phyloP scores from a whole-genome alignment of 2,113 vertebrate species.

The Pseudois nayaur region DNA sequence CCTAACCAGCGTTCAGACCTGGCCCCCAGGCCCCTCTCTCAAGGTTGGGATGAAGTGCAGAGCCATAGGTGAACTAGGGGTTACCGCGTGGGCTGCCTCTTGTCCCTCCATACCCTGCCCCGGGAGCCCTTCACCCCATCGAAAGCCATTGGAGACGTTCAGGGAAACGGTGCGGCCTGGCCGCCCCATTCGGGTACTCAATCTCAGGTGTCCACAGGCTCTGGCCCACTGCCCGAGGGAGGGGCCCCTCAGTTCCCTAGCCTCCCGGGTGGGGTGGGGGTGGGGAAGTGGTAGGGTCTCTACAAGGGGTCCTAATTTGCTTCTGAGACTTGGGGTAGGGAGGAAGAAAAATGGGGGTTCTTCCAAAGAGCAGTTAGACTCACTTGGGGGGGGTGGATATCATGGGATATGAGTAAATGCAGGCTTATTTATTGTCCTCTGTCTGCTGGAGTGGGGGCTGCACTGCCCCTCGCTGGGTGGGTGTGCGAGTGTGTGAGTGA shows the following conservation, averaged over 20 bases:
- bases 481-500: not conserved
- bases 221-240: not conserved
- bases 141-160: slow-evolving; percentile 72
- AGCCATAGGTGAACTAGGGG: slow-evolving; percentile 57
- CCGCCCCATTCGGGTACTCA: slow-evolving; percentile 59
- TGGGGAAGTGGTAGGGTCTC: not conserved
- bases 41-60: slow-evolving; percentile 45
- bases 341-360: not conserved
- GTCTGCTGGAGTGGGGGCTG: not conserved
- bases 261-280: not conserved
- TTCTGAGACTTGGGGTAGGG: not conserved
- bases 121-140: slow-evolving; percentile 1
- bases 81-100: not conserved
- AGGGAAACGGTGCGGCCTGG: slow-evolving; percentile 57
- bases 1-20: not conserved
- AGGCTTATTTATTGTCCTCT: slow-evolving; percentile 61
- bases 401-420: not conserved
- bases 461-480: not conserved
- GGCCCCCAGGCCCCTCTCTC: not conserved
- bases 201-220: slow-evolving; percentile 69
- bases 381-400: not conserved
- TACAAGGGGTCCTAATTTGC: not conserved
- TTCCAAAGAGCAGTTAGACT: slow-evolving; percentile 4
- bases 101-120: not conserved
- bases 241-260: not conserved